phyloP scores from a whole-genome alignment of 1,140 invertebrate species.

The Steinernema khuongi region DNA sequence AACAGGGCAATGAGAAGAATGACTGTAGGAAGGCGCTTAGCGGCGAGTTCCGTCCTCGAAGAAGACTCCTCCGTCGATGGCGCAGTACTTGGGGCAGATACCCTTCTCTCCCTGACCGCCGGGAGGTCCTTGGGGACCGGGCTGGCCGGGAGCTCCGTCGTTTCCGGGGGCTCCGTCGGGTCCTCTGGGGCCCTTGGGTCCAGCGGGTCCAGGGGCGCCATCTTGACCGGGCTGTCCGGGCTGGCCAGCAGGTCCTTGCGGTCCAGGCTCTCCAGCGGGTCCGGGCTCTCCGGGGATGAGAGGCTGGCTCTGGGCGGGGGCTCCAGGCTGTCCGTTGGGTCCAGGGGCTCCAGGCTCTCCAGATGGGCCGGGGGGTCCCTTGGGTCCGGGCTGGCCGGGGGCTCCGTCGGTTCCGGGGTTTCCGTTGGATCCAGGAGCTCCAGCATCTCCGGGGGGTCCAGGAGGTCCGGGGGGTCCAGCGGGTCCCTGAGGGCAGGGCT shows the following conservation, averaged over 20 bases:
- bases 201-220: conserved; percentile 28
- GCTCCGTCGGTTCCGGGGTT: conserved; percentile 20
- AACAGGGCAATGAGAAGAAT: not conserved
- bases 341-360: conserved; percentile 16
- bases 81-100: conserved; percentile 55
- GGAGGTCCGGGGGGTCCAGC: conserved; percentile 36
- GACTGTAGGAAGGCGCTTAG: not conserved
- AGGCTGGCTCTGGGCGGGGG: not conserved
- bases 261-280: conserved; percentile 19
- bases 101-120: conserved; percentile 46
- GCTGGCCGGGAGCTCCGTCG: conserved; percentile 28
- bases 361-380: conserved; percentile 21
- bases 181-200: conserved; percentile 34
- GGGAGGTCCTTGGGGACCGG: conserved; percentile 32
- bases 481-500: conserved; percentile 33
- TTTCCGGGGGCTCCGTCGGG: conserved; percentile 29
- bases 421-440: conserved; percentile 25
- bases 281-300: conserved; percentile 17
- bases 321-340: conserved; percentile 16
- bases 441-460: conserved; percentile 32
- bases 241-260: conserved; percentile 7
- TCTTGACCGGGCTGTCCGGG: conserved; percentile 20
- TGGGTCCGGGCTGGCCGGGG: conserved; percentile 29
- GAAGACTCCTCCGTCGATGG: conserved; percentile 53
- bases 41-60: conserved; percentile 50